Conservation (phyloP, 2,113 vertebrate genomes). For the Brachirus orientalis region DNA sequence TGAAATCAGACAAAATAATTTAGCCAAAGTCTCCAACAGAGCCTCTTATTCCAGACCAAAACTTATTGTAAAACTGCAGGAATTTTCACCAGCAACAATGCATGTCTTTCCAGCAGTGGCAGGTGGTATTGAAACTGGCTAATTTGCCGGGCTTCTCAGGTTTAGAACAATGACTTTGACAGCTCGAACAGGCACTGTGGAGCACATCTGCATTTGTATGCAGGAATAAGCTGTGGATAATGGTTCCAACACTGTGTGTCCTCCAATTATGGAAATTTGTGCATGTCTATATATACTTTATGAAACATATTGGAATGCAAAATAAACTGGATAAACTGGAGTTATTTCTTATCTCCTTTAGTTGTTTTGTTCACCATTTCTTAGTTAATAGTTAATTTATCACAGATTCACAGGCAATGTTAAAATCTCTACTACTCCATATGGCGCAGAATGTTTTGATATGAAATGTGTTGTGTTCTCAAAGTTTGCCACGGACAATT, state of each 20-base stretch:
- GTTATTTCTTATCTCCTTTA: not conserved
- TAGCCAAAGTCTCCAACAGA: slow-evolving; percentile 45
- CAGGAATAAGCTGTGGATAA: slow-evolving; percentile 64
- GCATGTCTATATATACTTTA: slow-evolving; percentile 44
- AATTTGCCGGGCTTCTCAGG: slow-evolving; percentile 75
- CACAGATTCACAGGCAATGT: not conserved
- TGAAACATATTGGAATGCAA: slow-evolving; percentile 26
- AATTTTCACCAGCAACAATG: slow-evolving; percentile 50
- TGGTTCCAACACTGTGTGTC: slow-evolving; percentile 46
- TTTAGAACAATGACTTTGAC: slow-evolving; percentile 77
- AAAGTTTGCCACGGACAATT: not conserved
- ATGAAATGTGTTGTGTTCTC: not conserved
- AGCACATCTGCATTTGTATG: slow-evolving; percentile 75
- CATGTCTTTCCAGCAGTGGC: slow-evolving; percentile 45
- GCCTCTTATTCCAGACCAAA: slow-evolving; percentile 49
- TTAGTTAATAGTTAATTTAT: not conserved
- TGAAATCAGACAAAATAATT: slow-evolving; percentile 49
- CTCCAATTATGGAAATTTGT: slow-evolving; percentile 74
- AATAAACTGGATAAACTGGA: slow-evolving; percentile 14
- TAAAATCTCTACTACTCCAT: not conserved
- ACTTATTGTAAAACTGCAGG: slow-evolving; percentile 47
- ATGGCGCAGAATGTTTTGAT: too few relatives aligned
- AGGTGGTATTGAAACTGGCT: slow-evolving; percentile 65
- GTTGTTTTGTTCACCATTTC: not conserved
- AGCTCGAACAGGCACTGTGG: slow-evolving; percentile 69